Conservation (phyloP, 2,888 invertebrate species). For the Aleiodes alternator region DNA sequence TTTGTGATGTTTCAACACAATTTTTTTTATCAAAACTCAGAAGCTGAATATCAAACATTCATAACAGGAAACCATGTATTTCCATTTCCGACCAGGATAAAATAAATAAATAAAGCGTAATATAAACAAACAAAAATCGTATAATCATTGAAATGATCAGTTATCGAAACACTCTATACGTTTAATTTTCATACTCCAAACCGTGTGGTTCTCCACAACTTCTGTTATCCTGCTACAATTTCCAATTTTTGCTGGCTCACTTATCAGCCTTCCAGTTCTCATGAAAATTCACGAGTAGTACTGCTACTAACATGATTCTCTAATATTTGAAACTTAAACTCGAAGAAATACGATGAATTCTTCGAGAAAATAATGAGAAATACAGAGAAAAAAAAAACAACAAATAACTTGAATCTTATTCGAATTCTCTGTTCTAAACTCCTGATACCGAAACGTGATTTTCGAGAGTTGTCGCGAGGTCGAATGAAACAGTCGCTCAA, state of each 20-base stretch:
- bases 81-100: no score
- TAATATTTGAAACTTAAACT: slow-evolving; percentile 16
- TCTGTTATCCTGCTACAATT: slow-evolving; percentile 10
- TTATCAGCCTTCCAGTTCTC: slow-evolving; percentile 4
- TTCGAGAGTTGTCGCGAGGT: slow-evolving; percentile 17
- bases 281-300: background rate
- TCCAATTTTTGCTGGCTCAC: slow-evolving; percentile 17
- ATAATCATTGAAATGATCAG: no score
- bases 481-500: background rate
- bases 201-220: background rate
- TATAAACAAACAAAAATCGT: no score
- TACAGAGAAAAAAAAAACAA: background rate
- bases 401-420: no score
- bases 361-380: background rate
- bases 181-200: background rate
- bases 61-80: no score
- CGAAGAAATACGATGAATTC: slow-evolving; percentile 9
- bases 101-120: no score
- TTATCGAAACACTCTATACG: background rate
- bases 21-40: no score
- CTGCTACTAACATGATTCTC: background rate
- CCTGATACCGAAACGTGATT: slow-evolving; percentile 22
- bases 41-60: no score
- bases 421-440: background rate
- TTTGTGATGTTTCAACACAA: no score